These are phyloP conservation scores for Fregata magnificens DNA, from an alignment of 2,113 vertebrate species.

Conservation along the genomic window DNA sequence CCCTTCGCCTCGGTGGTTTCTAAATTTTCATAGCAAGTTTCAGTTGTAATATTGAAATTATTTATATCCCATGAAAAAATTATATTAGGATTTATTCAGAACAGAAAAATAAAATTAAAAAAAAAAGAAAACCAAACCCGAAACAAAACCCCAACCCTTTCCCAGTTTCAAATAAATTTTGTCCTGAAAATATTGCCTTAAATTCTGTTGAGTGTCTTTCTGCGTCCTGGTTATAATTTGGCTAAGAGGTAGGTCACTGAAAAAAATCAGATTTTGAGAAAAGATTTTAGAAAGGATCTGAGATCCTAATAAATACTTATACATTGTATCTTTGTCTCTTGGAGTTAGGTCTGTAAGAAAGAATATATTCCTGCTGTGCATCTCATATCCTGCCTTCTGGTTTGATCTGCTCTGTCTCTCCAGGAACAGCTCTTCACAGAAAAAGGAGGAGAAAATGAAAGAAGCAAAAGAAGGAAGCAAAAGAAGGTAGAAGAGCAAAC, in stretches of 20 bases:
- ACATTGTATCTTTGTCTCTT: background rate
- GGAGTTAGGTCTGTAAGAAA: background rate
- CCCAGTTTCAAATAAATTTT: background rate
- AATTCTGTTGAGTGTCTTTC: background rate
- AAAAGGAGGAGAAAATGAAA: background rate
- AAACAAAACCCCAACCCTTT: background rate
- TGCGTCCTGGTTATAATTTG: background rate
- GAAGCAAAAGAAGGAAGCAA: background rate
- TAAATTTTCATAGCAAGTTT: background rate
- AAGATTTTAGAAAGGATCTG: background rate
- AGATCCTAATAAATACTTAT: background rate
- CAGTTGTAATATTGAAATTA: background rate
- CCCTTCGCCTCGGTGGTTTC: no score
- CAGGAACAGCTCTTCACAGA: background rate
- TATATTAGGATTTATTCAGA: background rate
- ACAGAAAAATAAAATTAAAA: background rate
- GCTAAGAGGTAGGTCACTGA: no score
- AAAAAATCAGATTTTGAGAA: background rate
- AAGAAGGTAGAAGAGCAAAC: background rate
- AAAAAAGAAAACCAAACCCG: background rate
- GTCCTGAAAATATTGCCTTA: background rate
- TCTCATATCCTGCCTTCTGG: background rate
- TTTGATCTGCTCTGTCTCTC: background rate
- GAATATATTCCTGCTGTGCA: background rate
- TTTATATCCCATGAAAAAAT: background rate